Base-by-base conservation (phyloP, 2,113 vertebrate species). In the Trochalopteron elliotii region DNA sequence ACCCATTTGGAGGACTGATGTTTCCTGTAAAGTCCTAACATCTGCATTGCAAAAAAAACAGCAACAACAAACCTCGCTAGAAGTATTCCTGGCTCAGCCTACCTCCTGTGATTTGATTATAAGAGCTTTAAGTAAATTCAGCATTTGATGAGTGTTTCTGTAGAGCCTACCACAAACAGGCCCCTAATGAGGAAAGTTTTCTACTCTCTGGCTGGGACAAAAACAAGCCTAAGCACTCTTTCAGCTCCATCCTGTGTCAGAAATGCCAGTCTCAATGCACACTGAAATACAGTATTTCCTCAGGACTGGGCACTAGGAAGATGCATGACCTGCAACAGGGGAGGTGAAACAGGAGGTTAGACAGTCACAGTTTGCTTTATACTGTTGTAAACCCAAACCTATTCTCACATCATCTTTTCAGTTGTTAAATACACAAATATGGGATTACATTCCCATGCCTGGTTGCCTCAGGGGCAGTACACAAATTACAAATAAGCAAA, bases 401-500 rank as follows among this genome's bases (percentile, higher is more conserved):
- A 13, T 75, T 55, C 53, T 55, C n/a, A 11, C 50, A 50, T 76
- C 52, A 64, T 68, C 52, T 75, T 78, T 96, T 88, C 39, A 47
- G 45, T 19, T 53, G 33, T 57, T 77, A 72, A 76, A 85, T 53
- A 88, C 85, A 76, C 42, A 77, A 77, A 76, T 53, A 50, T 2
- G 8, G 30, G 77, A 69, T 53, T 85, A 22, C 35, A 57, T 94
- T 90, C 75, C 91, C 90, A 72, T 69, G 89, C 27, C 55, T 61
- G 11, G 5, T 50, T 85, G 87, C 89, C 82, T 85, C 45, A 31
- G 39, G 70, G 52, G 39, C 27, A 60, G 33, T 39, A 85, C 16
- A 81, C 60, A 87, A 84, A 83, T 57, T 61, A 60, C 70, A 89
- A 93, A 71, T 83, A 84, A 65, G 50, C 63, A 89, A 91, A 96